Evolutionary conservation across 2,113 vertebrate genomes (phyloP), one percentile per base, ranked within the genome.

Genomic region (Anarhynchus alexandrinus): DNA sequence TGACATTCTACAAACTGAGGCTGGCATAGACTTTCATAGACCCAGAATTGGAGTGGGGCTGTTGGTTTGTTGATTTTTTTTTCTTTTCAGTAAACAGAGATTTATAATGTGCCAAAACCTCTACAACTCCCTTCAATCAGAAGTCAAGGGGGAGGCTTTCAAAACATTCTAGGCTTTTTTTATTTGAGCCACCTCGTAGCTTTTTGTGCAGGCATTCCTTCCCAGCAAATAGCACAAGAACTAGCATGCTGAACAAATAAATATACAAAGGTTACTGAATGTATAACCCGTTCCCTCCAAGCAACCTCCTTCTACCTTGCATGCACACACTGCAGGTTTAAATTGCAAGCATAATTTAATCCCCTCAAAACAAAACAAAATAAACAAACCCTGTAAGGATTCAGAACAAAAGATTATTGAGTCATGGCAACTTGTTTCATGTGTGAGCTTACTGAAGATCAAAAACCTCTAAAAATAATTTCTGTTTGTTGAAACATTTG

Each of bases 231-330:
- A 91, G 93, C 91, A 88, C 95, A 95, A 95, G 84, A 93, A 45
- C 93, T 91, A 91, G 86, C 81, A 92, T 77, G 91, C 93, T 93
- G 94, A 97, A 95, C 66, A 97, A 97, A 95, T 93, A 96, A 94
- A 95, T 93, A 90, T 16, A 73, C 42, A 94, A 87, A 94, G 40
- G 59, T 92, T 91, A 73, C 62, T 80, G 71, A 94, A 93, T 51
- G 40, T 78, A 77, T 54, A 95, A 88, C 45, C 47, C 54, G 93
- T 97, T 96, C 70, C 59, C 43, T 86, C 57, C 47, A 43, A 89
- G 70, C 71, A 90, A 25, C 51, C 81, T 90, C 49, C n/a, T 72
- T 80, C 42, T 77, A 72, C 73, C 84, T 92, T 89, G 54, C 43
- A 23, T 62, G 62, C 38, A 79, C n/a, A 55, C 26, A 45, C 13